Evolutionary conservation across 92 coral and sea anemone species (phyloP).

Genomic region (Phenganax marumi): DNA sequence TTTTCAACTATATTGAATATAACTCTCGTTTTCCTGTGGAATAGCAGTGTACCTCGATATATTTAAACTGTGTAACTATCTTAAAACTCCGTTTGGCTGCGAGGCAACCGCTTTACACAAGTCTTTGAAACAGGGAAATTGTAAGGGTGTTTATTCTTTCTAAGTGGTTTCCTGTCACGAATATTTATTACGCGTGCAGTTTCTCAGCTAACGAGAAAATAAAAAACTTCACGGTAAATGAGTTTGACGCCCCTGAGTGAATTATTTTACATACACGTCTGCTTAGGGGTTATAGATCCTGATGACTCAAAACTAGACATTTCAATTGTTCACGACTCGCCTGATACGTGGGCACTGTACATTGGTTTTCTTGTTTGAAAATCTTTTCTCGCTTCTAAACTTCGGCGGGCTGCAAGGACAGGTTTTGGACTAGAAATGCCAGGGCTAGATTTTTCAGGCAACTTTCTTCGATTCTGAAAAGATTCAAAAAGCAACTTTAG

Average conservation of each 20-base stretch:
- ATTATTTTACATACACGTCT: not conserved
- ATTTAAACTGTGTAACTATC: no score
- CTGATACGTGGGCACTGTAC: not conserved
- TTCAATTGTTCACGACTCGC: not conserved
- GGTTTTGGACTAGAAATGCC: not conserved
- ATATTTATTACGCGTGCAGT: not conserved
- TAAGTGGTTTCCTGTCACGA: not conserved
- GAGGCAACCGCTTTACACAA: not conserved
- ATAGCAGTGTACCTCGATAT: no score
- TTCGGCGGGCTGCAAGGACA: not conserved
- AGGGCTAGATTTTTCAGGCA: not conserved
- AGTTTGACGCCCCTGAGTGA: not conserved
- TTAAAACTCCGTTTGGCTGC: no score
- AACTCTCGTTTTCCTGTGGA: not conserved
- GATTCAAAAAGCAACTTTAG: no score
- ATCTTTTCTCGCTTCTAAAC: not conserved
- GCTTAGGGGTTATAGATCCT: no score
- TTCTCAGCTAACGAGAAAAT: not conserved
- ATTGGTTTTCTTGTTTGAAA: conserved; percentile 1
- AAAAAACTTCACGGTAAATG: not conserved
- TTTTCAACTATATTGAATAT: not conserved
- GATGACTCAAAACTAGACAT: not conserved
- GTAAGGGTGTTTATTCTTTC: not conserved
- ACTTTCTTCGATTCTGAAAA: not conserved
- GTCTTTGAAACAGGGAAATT: not conserved